Evolutionary conservation across 1,140 invertebrate genomes (phyloP).

Genomic region (Phenacoccus solenopsis): DNA sequence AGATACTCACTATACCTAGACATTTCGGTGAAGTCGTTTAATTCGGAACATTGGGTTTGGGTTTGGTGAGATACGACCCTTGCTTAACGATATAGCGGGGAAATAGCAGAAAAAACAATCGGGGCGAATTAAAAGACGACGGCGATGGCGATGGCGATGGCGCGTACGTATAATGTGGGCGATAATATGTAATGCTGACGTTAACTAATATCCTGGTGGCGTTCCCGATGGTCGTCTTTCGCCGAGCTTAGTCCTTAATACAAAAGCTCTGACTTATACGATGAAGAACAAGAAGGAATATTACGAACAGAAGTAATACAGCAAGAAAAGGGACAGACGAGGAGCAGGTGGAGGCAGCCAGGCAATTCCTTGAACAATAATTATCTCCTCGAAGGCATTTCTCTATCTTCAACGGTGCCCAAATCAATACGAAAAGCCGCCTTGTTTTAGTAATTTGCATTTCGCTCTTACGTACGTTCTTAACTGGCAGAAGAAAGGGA

Average conservation of each 20-base stretch:
- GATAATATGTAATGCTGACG: constrained; percentile 2
- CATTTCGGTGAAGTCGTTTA: no score
- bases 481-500: constrained; percentile 16
- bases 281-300: constrained; percentile 2
- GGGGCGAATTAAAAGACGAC: not conserved
- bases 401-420: constrained; percentile 18
- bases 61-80: no score
- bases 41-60: no score
- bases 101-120: not conserved
- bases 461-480: constrained; percentile 21
- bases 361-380: constrained; percentile 22
- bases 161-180: not conserved
- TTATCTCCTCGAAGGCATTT: constrained; percentile 24
- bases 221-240: not conserved
- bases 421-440: constrained; percentile 23
- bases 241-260: not conserved
- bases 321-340: not conserved
- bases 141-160: no score
- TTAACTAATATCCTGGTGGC: constrained; percentile 4
- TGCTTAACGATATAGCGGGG: no score
- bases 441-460: constrained; percentile 23
- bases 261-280: not conserved
- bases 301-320: not conserved
- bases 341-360: not conserved
- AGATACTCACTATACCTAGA: no score